Evolutionary conservation across 2,888 invertebrate genomes (phyloP), one percentile per base, ranked within the genome.

Genomic region (Agonopterix heracliana): DNA sequence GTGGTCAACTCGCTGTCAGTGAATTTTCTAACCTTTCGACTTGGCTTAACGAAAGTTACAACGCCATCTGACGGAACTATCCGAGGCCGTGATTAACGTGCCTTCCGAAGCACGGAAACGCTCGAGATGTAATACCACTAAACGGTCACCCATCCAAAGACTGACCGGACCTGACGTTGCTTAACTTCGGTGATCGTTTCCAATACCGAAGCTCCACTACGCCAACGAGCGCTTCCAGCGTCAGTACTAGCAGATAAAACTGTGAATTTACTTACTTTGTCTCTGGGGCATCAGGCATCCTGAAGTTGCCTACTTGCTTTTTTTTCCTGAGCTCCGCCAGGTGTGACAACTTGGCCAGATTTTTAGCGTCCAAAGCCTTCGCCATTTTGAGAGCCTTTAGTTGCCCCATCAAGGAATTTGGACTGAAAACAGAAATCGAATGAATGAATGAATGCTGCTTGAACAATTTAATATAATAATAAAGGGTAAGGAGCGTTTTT

Each of bases 251-350:
- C 35, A 35, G 35, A 4, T 35, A 35, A 35, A 35, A 35, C 35
- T 35, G 4, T 35, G 35, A 35, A 11, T 49, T 50, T 50, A 47
- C 50, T 46, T 44, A 46, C 46, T 50, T 17, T 42, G 47, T 40
- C 35, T 46, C 43, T 41, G 35, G 44, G 13, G 49, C 49, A 41
- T 40, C 49, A 26, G 49, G 49, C 45, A 49, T 49, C 41, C 41
- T 51, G 41, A 45, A 51, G 41, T 45, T 44, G 12, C 51, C 51
- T 12, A 51, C 45, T 40, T 51, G 51, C 17, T 50, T 50, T 10
- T 9, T 10, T 2, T 46, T 9, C 35, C 9, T 35, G 5, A 35
- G 42, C 43, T 41, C 12, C 5, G 41, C 41, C 47, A 11, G 13
- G 13, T 9, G 14, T 7, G 34, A 9, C 9, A 5, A 38, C 13